phyloP scores from a whole-genome alignment of 2,888 invertebrate genomes.

The Xanthorhoe spadicearia region DNA sequence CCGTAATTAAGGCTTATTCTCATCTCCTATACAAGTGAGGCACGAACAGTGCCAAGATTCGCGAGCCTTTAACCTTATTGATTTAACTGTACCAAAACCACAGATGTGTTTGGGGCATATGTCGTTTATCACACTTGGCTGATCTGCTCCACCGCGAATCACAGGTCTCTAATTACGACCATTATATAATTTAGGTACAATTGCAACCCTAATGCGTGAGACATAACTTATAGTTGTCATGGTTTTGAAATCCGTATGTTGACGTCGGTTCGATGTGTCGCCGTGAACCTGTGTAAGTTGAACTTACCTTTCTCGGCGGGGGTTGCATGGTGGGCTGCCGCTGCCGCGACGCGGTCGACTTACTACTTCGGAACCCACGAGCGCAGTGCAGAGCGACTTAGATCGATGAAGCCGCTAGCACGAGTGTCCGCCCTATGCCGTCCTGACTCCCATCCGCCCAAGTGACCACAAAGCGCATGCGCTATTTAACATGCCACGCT shows the following conservation, averaged over 20 bases:
- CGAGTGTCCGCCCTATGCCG: conserved; percentile 57
- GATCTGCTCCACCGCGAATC: background rate
- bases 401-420: conserved; percentile 63
- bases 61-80: conserved; percentile 39
- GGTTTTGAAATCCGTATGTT: conserved; percentile 12
- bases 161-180: conserved; percentile 12
- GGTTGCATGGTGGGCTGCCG: conserved; percentile 88
- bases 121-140: background rate
- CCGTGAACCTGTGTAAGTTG: conserved; percentile 24
- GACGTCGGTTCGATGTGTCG: conserved; percentile 8
- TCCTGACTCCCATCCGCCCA: conserved; percentile 36
- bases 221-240: conserved; percentile 1
- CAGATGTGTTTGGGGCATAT: conserved; percentile 17
- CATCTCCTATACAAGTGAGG: background rate
- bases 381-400: conserved; percentile 43
- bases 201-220: conserved; percentile 18
- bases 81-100: conserved; percentile 40
- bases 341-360: conserved; percentile 47
- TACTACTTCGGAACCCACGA: conserved; percentile 38
- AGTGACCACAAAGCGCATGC: conserved; percentile 52
- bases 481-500: conserved; percentile 15
- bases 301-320: conserved; percentile 93
- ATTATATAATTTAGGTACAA: conserved; percentile 39
- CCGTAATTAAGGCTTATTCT: background rate
- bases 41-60: conserved; percentile 1